phyloP scores from a whole-genome alignment of 92 coral and sea anemone genomes.

The Nematostella vectensis region DNA sequence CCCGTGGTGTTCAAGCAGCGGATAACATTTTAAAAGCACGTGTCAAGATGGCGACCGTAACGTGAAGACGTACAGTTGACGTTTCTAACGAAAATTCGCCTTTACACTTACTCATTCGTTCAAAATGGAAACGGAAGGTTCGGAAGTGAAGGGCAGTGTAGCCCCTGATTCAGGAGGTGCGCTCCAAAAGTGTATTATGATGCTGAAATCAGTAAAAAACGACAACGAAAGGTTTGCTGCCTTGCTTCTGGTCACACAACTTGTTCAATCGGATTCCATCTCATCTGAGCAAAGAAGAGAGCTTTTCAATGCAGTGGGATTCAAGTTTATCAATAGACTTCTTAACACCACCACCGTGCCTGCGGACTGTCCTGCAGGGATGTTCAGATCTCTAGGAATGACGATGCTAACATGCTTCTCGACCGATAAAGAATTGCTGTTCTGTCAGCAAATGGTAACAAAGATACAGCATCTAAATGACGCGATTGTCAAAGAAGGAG shows the following conservation, averaged over 20 bases:
- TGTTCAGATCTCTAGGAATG: slow-evolving; percentile 68
- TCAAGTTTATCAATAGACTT: slow-evolving; percentile 66
- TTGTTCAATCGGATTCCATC: slow-evolving; percentile 52
- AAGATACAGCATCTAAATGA: slow-evolving; percentile 45
- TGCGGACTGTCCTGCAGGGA: slow-evolving; percentile 35
- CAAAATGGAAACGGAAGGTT: too few relatives aligned
- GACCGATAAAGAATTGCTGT: slow-evolving; percentile 56
- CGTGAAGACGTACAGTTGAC: too few relatives aligned
- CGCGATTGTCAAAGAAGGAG: slow-evolving; percentile 20
- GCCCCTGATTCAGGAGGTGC: slow-evolving; percentile 14
- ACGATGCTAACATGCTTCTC: slow-evolving; percentile 83
- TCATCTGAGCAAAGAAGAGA: slow-evolving; percentile 43
- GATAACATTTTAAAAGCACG: not conserved
- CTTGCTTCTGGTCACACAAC: slow-evolving; percentile 63
- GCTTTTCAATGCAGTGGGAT: slow-evolving; percentile 74
- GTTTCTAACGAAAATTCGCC: too few relatives aligned
- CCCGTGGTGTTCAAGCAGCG: slow-evolving; percentile 6
- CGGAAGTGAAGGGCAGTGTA: too few relatives aligned
- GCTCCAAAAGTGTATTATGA: slow-evolving; percentile 53
- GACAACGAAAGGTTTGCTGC: slow-evolving; percentile 91
- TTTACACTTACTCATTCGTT: too few relatives aligned
- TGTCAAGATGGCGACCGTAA: not conserved
- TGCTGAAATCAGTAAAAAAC: slow-evolving; percentile 51
- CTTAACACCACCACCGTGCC: slow-evolving; percentile 56
- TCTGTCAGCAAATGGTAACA: slow-evolving; percentile 63